Base-by-base conservation (phyloP, 2,113 vertebrate species). In the Columba livia region DNA sequence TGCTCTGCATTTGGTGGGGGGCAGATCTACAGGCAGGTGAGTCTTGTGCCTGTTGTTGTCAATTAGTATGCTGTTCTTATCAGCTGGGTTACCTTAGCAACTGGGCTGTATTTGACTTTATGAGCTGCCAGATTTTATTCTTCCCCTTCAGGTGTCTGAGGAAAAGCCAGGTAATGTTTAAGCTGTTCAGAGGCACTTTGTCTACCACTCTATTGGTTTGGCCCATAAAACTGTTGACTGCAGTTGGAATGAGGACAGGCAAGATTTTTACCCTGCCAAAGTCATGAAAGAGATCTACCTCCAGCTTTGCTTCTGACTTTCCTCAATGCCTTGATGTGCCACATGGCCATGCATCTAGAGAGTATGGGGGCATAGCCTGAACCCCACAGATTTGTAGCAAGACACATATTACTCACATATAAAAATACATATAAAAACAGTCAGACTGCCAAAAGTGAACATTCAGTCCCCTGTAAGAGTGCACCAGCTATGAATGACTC, bases 41-140 rank as follows among this genome's bases (percentile, higher is more conserved):
- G 44, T 60, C 48, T 65, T 40, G n/a, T 65, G 53, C 54, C 66
- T 69, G 29, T 47, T 79, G 40, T 60, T 83, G 70, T 79, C 74
- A 89, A 0, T 74, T 14, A 11, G 29, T 17, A 1, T 88, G 50
- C 74, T 82, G 70, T 73, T 92, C 89, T 93, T 96, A 85, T 79
- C 95, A 89, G 58, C 79, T 88, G 71, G 54, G 89, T 96, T 94
- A 51, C 82, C 91, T 38, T 91, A 88, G 87, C 87, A 95, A 82
- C 87, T 38, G 79, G 62, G 51, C 64, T 83, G n/a, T 91, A 34
- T 88, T 79, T 80, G 83, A 72, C 91, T 94, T 95, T 61, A 60
- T 72, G 67, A 92, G 84, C 74, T 92, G 61, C 65, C 56, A 36
- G 80, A 42, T 88, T 79, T 77, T 50, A 66, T 85, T 80, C 79